Evolutionary conservation across 2,113 vertebrate species (phyloP), one percentile per base, ranked within the genome.

Genomic region (Crypturellus undulatus): DNA sequence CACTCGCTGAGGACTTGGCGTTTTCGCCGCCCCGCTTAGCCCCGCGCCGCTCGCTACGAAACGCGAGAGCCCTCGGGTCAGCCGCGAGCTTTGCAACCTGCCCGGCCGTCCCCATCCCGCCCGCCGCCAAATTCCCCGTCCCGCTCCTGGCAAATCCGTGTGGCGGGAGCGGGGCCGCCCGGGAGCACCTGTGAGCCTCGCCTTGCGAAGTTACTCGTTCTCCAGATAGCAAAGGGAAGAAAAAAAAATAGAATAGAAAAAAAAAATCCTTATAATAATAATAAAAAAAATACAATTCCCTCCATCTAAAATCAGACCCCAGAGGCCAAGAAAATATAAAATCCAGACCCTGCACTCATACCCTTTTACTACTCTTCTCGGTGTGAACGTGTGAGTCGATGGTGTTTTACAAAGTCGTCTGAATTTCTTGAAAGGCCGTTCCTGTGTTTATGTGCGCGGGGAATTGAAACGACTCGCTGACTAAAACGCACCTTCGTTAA

Each of bases 381-480:
- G 96, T 93, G 96, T 85, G 93, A 96, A 95, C 94, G 91, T 89
- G 94, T 69, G 86, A 94, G 89, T 89, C 20, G 96, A 92, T 87
- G 92, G 87, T 87, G 86, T 96, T 95, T 92, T 95, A 95, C 94
- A 91, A 96, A 96, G 88, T 92, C 91, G 94, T 83, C 94, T 91
- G 94, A 94, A 64, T 92, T 87, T 93, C 92, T 80, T 87, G 92
- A 87, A 96, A 96, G 87, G 92, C 84, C 81, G 79, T 91, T 91
- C 79, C 89, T 77, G 93, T 87, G 93, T 96, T 95, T 95, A 94
- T 90, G 88, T 56, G 90, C 71, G 47, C 65, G 64, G 79, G 87
- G 90, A 94, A 80, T 87, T 63, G 84, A 49, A 86, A 56, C 3
- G 79, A 26, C 89, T 82, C 94, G 16, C 76, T 67, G 81, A 20